phyloP scores from a whole-genome alignment of 2,888 invertebrate genomes.

The Pycnomerus fuliginosus region DNA sequence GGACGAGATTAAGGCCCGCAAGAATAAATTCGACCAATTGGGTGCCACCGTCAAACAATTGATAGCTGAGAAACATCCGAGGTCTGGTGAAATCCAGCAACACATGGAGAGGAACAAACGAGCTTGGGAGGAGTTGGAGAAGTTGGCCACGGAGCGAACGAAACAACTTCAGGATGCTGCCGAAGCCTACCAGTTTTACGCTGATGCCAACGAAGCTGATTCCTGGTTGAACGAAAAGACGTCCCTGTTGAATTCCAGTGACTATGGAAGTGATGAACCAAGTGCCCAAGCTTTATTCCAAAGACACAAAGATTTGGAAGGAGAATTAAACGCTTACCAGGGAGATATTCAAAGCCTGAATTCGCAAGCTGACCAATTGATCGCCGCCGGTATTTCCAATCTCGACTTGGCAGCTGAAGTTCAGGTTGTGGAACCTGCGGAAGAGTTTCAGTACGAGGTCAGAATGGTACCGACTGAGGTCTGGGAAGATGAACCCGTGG shows the following conservation, averaged over 20 bases:
- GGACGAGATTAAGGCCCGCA: slow-evolving; percentile 83
- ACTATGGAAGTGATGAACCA: slow-evolving; percentile 90
- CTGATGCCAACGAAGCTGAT: slow-evolving; percentile 96
- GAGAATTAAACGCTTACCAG: slow-evolving; percentile 84
- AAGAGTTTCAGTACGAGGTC: slow-evolving; percentile 61
- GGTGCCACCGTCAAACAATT: slow-evolving; percentile 61
- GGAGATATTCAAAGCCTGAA: slow-evolving; percentile 79
- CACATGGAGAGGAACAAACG: slow-evolving; percentile 76
- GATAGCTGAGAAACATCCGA: slow-evolving; percentile 79
- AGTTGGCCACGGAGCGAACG: slow-evolving; percentile 71
- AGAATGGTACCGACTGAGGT: slow-evolving; percentile 84
- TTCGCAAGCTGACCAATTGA: slow-evolving; percentile 74
- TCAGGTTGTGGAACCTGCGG: slow-evolving; percentile 60
- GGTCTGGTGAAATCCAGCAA: slow-evolving; percentile 76
- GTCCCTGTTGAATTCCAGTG: slow-evolving; percentile 83
- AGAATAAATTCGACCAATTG: slow-evolving; percentile 70
- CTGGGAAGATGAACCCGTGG: slow-evolving; percentile 89
- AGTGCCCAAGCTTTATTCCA: slow-evolving; percentile 85
- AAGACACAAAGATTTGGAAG: slow-evolving; percentile 82
- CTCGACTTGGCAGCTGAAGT: slow-evolving; percentile 66
- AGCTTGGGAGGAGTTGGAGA: slow-evolving; percentile 88
- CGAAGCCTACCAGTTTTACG: slow-evolving; percentile 95
- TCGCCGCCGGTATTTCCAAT: slow-evolving; percentile 73
- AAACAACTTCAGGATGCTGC: slow-evolving; percentile 82
- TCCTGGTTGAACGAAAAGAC: slow-evolving; percentile 97